phyloP scores from a whole-genome alignment of 1,140 invertebrate genomes.

The Drosophila parabipectinata region DNA sequence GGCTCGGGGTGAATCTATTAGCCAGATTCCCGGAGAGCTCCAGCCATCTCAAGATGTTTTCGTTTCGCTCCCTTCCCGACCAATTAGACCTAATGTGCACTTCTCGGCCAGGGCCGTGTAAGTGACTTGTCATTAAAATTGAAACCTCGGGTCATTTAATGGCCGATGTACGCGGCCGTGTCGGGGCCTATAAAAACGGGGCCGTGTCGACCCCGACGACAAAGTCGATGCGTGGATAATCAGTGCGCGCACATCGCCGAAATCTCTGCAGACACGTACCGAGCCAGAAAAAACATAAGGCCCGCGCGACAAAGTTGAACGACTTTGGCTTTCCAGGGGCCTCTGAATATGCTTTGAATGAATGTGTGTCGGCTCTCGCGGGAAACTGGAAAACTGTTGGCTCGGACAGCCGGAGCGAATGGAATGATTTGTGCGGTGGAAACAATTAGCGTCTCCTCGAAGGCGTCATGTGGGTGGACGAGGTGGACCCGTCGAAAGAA shows the following conservation, averaged over 20 bases:
- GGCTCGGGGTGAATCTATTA: conserved; percentile 5
- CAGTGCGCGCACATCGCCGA: conserved; percentile 18
- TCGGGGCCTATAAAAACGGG: conserved; percentile 48
- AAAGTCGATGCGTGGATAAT: conserved; percentile 62
- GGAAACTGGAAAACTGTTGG: conserved; percentile 42
- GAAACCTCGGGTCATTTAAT: conserved; percentile 73
- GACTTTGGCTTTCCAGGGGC: conserved; percentile 51
- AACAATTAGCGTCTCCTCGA: conserved; percentile 66
- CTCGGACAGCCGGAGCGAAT: conserved; percentile 25
- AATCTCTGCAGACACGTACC: conserved; percentile 66
- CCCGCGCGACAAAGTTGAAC: conserved; percentile 58
- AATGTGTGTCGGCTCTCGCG: conserved; percentile 49
- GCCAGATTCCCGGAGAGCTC: conserved; percentile 3
- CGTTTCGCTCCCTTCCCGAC: conserved; percentile 1
- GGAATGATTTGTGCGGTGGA: conserved; percentile 54
- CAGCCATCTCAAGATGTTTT: conserved; percentile 12
- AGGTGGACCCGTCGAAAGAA: conserved; percentile 2
- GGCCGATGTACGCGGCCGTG: conserved; percentile 49
- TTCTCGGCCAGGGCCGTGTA: conserved; percentile 35
- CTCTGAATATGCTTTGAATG: conserved; percentile 50
- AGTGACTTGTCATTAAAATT: conserved; percentile 79
- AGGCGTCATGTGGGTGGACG: conserved; percentile 64
- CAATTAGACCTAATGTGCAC: conserved; percentile 56
- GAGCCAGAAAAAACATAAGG: conserved; percentile 18
- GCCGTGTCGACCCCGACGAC: conserved; percentile 11